Evolutionary conservation across 2,113 vertebrate species (phyloP), one percentile per base, ranked within the genome.

Genomic region (Chascanopsetta lugubris): DNA sequence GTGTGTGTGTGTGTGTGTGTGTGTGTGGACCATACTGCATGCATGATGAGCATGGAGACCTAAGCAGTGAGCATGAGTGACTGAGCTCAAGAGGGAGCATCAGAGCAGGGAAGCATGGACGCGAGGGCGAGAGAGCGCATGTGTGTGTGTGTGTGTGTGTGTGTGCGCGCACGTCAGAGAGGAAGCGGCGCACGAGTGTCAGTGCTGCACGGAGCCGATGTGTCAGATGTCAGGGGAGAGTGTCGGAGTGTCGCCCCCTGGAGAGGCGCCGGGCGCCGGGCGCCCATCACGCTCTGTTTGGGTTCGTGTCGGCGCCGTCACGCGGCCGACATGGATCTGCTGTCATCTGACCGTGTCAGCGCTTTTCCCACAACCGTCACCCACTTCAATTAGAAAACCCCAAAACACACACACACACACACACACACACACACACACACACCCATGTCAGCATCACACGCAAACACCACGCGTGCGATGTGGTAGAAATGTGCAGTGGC

Each of bases 141-240:
- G 45, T 56, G 49, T 67, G 57, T 53, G n/a, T n/a, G 22, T 17
- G 21, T 55, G 26, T 21, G 22, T 53, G 21, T 24, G 61, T 2
- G 47, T n/a, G 45, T 56, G 49, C 61, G 57, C 46, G 27, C 4
- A 12, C 10, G 43, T 57, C 69, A 67, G 66, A 46, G 65, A 26
- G 54, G 47, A 71, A 61, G 59, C 63, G 50, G 79, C 66, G 67
- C 61, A 43, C 47, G 30, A 68, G 77, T 61, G 78, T 78, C 80
- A 75, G 78, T 45, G 20, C 38, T 12, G 83, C 49, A 29, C 75
- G 78, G 72, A 77, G 84, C 78, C 57, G 72, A 82, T 69, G 70
- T 83, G 86, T 86, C 81, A 83, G 68, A 82, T 83, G 86, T 87
- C 79, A 79, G 76, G 72, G 59, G 25, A 40, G 72, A 61, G 82